Evolutionary conservation across 2,888 invertebrate genomes (phyloP).

Genomic region (Athrips mouffetella): DNA sequence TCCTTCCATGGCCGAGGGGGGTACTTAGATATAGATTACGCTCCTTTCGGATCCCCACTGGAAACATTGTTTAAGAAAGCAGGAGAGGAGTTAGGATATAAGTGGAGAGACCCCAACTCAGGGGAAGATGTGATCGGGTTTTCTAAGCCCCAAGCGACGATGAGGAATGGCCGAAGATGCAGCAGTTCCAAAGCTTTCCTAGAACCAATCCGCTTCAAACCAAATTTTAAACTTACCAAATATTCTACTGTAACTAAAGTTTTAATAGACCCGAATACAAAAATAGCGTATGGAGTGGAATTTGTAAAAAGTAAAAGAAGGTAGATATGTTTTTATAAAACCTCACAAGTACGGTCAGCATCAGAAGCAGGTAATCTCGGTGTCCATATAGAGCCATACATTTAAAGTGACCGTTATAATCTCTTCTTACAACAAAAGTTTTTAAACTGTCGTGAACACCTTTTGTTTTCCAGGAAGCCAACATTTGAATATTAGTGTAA

Average conservation of each 20-base stretch:
- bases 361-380: too few relatives aligned
- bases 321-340: constrained; percentile 32
- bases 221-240: constrained; percentile 85
- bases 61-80: constrained; percentile 82
- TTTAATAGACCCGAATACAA: constrained; percentile 80
- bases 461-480: too few relatives aligned
- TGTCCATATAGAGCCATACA: too few relatives aligned
- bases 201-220: constrained; percentile 79
- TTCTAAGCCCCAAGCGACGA: constrained; percentile 83
- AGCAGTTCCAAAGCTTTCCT: constrained; percentile 90
- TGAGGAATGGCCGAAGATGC: constrained; percentile 84
- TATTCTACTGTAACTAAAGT: constrained; percentile 83
- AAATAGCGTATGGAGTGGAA: constrained; percentile 82
- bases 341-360: too few relatives aligned
- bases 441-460: too few relatives aligned
- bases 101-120: constrained; percentile 83
- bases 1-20: constrained; percentile 83
- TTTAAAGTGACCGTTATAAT: too few relatives aligned
- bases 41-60: constrained; percentile 81
- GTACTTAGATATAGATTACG: constrained; percentile 82
- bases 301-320: constrained; percentile 80
- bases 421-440: too few relatives aligned
- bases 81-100: constrained; percentile 83
- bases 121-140: constrained; percentile 82
- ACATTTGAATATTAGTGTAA: too few relatives aligned